These are phyloP conservation scores for Wiebesia pumilae DNA, from an alignment of 1,140 invertebrate genomes.

Conservation along the genomic window DNA sequence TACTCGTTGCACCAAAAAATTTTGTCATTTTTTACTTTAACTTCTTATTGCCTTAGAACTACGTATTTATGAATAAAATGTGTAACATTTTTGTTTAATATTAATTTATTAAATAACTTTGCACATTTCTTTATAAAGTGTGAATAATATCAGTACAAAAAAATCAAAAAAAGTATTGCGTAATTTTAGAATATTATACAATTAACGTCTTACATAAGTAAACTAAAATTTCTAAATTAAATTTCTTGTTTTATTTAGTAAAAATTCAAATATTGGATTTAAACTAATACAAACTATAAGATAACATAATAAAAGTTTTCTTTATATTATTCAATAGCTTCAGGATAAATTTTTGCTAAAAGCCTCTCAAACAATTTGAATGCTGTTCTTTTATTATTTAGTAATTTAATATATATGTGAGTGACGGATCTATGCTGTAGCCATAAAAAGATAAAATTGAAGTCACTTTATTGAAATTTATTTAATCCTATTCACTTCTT, in stretches of 20 bases:
- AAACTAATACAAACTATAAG: not conserved
- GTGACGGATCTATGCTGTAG: not conserved
- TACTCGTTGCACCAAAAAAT: not conserved
- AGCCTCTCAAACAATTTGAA: not conserved
- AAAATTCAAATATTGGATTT: too few relatives aligned
- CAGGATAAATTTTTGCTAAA: not conserved
- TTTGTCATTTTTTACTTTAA: not conserved
- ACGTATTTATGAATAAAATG: not conserved
- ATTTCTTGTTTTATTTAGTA: too few relatives aligned
- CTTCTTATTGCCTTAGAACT: not conserved
- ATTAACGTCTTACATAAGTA: not conserved
- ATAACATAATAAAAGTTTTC: not conserved
- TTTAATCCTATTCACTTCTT: too few relatives aligned
- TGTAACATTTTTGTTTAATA: not conserved
- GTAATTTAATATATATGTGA: not conserved
- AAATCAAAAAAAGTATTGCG: not conserved
- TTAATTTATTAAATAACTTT: not conserved
- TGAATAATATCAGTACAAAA: not conserved
- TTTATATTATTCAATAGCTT: not conserved
- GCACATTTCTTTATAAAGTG: not conserved
- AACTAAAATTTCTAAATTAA: not conserved
- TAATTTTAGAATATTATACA: not conserved
- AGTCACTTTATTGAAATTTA: not conserved
- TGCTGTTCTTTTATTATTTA: not conserved
- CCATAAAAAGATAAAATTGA: not conserved